Base-by-base conservation (phyloP, 2,888 invertebrate species). In the Calephelis perditalis region DNA sequence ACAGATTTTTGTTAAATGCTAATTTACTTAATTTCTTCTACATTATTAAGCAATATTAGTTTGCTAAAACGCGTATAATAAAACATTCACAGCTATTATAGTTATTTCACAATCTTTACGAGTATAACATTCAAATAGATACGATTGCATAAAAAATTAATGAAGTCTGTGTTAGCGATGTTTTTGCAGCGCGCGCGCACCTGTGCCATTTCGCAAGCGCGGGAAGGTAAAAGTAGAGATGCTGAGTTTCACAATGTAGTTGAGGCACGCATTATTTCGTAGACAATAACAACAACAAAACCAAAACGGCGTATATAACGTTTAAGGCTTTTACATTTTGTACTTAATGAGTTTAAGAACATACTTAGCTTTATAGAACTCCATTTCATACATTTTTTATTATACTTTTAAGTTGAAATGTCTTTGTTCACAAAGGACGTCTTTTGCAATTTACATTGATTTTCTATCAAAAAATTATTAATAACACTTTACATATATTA, bases 131-230 rank as follows among this genome's bases (percentile, higher is more conserved):
- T 66, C 66, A 68, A 73, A 73, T 73, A 76, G 76, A 78, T 69
- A 74, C 74, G 74, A 77, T 86, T 84, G 85, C 86, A 88, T 84
- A 87, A 89, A 89, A 89, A 88, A 78, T 83, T 82, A 84, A 86
- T 82, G 83, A 85, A 87, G 86, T 86, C 84, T 75, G 76, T 74
- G 78, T 69, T 70, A 84, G 82, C 81, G 79, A 75, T 85, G 86
- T 88, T 87, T 88, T 86, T 86, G 86, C 85, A 78, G 79, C 81
- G 88, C 89, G 83, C 92, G 89, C 91, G 83, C 92, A 92, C 92
- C 92, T 92, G 92, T 92, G 91, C 81, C 35, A 89, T 90, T 89
- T 89, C 88, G 89, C 89, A 90, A 90, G 86, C 84, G 79, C 78
- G 82, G 80, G 79, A 82, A 86, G 84, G 90, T 89, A 90, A 87